Conservation (phyloP, 2,797 vertebrate genomes). For the Rachycentron canadum region DNA sequence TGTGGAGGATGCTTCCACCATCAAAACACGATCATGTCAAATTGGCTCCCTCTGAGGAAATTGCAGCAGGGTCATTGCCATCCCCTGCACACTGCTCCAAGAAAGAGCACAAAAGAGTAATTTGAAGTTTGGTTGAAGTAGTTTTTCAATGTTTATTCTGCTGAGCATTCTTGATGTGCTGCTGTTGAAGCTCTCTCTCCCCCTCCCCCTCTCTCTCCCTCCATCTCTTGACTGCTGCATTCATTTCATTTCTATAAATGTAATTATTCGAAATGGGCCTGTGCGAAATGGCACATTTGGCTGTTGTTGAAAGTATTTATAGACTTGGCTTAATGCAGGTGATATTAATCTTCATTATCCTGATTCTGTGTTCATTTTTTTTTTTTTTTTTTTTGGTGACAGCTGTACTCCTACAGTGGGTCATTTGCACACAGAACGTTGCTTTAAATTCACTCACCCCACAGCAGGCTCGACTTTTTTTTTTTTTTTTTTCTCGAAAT, state of each 20-base stretch:
- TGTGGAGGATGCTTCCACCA: constrained; percentile 50
- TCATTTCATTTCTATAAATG: constrained; percentile 24
- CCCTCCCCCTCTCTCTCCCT: too few relatives aligned
- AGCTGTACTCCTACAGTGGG: neutral
- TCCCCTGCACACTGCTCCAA: constrained; percentile 17
- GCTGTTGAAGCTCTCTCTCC: neutral
- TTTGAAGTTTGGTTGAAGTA: constrained; percentile 49
- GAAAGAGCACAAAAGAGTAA: constrained; percentile 42
- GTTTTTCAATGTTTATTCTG: constrained; percentile 22
- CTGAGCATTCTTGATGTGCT: constrained; percentile 20
- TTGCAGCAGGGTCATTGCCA: constrained; percentile 27
- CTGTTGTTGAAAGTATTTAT: constrained; percentile 4
- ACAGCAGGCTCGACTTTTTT: neutral
- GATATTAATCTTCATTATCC: constrained; percentile 28
- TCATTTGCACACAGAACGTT: neutral
- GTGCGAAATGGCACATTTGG: neutral
- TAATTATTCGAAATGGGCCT: neutral
- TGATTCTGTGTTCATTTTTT: constrained; percentile 10
- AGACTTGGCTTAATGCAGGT: constrained; percentile 12
- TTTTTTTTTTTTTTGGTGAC: constrained; percentile 9
- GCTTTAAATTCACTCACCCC: neutral
- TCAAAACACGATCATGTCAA: constrained; percentile 48
- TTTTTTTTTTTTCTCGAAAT: constrained; percentile 17
- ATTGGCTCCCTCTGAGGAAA: constrained; percentile 47
- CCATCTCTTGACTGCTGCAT: neutral